Conservation (phyloP, 2,113 vertebrate genomes). For the Typhlomys cinereus region DNA sequence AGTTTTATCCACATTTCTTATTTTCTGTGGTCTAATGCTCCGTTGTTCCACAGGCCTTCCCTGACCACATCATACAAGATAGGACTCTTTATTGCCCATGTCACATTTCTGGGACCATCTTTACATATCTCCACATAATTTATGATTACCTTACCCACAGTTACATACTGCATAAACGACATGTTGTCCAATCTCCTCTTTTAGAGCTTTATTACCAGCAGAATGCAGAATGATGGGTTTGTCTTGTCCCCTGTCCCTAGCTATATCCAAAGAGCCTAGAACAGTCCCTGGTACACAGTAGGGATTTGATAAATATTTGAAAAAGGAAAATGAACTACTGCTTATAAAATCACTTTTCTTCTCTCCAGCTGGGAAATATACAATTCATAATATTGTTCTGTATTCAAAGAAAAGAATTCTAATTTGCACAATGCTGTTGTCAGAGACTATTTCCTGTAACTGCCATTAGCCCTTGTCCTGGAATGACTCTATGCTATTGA, state of each 20-base stretch:
- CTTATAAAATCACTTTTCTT: conserved; percentile 36
- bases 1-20: background rate
- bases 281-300: background rate
- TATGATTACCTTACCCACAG: background rate
- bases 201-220: background rate
- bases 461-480: conserved; percentile 64
- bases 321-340: background rate
- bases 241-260: background rate
- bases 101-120: background rate
- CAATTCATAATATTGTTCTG: background rate
- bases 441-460: conserved; percentile 44
- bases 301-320: conserved; percentile 4
- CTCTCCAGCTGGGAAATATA: background rate
- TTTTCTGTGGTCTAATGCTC: background rate
- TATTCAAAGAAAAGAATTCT: conserved; percentile 44
- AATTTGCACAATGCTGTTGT: conserved; percentile 13
- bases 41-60: background rate
- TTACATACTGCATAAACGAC: background rate
- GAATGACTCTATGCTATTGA: conserved; percentile 61
- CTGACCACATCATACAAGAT: background rate
- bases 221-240: background rate
- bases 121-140: background rate
- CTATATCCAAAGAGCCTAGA: background rate
- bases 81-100: background rate
- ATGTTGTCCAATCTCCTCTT: background rate